Conservation (phyloP, 2,888 invertebrate species). For the Plagodis pulveraria region DNA sequence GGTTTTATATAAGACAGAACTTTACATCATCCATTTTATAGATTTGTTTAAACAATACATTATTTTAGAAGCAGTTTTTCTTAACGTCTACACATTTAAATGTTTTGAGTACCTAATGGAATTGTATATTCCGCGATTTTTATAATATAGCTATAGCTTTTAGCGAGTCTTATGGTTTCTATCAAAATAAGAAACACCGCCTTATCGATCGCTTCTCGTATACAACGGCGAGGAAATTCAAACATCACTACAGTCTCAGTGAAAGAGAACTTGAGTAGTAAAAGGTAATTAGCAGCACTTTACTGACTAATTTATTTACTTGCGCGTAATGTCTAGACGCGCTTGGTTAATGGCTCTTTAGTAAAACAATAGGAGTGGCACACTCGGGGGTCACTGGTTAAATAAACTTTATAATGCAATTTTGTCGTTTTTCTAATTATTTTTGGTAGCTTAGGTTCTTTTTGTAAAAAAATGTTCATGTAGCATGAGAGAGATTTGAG, state of each 20-base stretch:
- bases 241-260: slow-evolving; percentile 53
- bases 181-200: slow-evolving; percentile 2
- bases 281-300: slow-evolving; percentile 67
- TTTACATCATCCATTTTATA: too few relatives aligned
- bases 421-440: neutral
- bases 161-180: neutral
- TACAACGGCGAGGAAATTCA: slow-evolving; percentile 41
- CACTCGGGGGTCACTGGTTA: slow-evolving; percentile 47
- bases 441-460: neutral
- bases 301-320: slow-evolving; percentile 73
- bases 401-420: slow-evolving; percentile 39
- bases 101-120: too few relatives aligned
- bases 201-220: slow-evolving; percentile 39
- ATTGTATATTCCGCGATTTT: too few relatives aligned
- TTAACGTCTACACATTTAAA: too few relatives aligned
- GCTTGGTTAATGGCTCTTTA: slow-evolving; percentile 63
- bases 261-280: slow-evolving; percentile 61
- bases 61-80: too few relatives aligned
- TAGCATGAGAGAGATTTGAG: too few relatives aligned
- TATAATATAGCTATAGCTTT: too few relatives aligned
- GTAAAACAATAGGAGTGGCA: slow-evolving; percentile 62
- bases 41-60: too few relatives aligned
- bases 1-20: too few relatives aligned
- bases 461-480: too few relatives aligned
- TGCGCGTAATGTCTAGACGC: slow-evolving; percentile 68